A percentile compares a stretch with the other conserved stretches of the same genome.
Conservation (phyloP, 1,140 invertebrate genomes). For the Uloborus diversus region DNA sequence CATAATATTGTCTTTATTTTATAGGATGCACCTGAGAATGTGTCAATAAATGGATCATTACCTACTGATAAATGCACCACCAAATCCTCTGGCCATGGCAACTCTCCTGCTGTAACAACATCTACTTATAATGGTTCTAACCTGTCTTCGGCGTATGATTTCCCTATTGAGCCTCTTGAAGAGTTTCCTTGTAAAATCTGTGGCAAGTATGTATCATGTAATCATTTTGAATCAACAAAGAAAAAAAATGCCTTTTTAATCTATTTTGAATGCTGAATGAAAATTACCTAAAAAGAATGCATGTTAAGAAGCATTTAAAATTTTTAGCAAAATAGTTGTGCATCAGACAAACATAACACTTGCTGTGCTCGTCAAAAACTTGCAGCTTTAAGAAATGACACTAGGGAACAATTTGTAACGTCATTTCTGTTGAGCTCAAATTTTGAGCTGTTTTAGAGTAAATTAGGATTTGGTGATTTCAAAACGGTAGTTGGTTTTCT, state of each 20-base stretch:
- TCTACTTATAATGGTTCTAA: slow-evolving; percentile 50
- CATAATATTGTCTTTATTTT: neutral
- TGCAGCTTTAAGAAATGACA: too few relatives aligned
- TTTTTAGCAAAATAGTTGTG: too few relatives aligned
- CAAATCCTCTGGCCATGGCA: neutral
- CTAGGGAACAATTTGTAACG: too few relatives aligned
- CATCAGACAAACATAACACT: too few relatives aligned
- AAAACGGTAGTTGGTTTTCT: too few relatives aligned
- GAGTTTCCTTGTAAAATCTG: slow-evolving; percentile 94
- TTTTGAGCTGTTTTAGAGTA: too few relatives aligned
- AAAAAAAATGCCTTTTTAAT: neutral
- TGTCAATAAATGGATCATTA: slow-evolving; percentile 22
- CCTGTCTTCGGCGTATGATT: slow-evolving; percentile 44
- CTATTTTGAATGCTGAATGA: too few relatives aligned
- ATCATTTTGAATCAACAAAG: neutral
- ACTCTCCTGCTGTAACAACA: neutral
- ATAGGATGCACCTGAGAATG: slow-evolving; percentile 26
- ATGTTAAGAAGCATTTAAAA: too few relatives aligned
- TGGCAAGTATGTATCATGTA: slow-evolving; percentile 92
- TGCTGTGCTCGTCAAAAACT: too few relatives aligned
- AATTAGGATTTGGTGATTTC: too few relatives aligned
- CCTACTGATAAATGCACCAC: neutral
- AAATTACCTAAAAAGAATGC: too few relatives aligned
- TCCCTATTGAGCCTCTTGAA: slow-evolving; percentile 61
- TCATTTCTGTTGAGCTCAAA: too few relatives aligned